Base-by-base conservation (phyloP, 2,797 vertebrate genomes). In the Myripristis jacobus region DNA sequence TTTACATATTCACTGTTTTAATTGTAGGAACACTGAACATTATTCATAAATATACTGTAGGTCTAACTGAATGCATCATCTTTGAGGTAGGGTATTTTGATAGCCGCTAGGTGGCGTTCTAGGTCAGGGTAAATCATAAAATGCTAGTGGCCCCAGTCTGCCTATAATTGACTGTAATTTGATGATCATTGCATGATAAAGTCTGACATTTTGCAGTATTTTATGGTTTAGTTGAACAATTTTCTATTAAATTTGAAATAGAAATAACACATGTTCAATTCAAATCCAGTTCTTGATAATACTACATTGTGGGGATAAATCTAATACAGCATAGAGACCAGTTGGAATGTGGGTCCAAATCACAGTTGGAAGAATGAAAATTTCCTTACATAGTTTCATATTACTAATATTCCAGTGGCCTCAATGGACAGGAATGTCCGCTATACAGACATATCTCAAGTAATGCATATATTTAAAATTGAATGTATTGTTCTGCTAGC, bases 201-300 rank as follows among this genome's bases (percentile, higher is more conserved):
- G 72, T 84, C 87, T 88, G 83, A 88, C 73, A 44, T 89, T 86
- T 85, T 80, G 76, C 82, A 82, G 75, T 80, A 73, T 88, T 87
- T 88, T 87, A 88, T 88, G 82, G 82, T 90, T 90, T 87, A 82
- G 89, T 79, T 91, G 81, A 88, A 90, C 75, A 76, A 65, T 87
- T 93, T 92, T 92, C 84, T 92, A 91, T 92, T 91, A 90, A 92
- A 90, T 87, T 57, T 87, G 57, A 81, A 90, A 91, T 88, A 87
- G 86, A 87, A 89, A 83, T 87, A 90, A 91, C 86, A 91, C 84
- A 89, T 89, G 90, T 86, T 89, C 81, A 85, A 87, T 81, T 89
- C 84, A 87, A 67, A 81, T 85, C 68, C 77, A 83, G 82, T 91
- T 85, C 73, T 87, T 89, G 80, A 79, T 86, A 78, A 84, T 86